Evolutionary conservation across 2,113 vertebrate species (phyloP).

Genomic region (Muntiacus reevesi): DNA sequence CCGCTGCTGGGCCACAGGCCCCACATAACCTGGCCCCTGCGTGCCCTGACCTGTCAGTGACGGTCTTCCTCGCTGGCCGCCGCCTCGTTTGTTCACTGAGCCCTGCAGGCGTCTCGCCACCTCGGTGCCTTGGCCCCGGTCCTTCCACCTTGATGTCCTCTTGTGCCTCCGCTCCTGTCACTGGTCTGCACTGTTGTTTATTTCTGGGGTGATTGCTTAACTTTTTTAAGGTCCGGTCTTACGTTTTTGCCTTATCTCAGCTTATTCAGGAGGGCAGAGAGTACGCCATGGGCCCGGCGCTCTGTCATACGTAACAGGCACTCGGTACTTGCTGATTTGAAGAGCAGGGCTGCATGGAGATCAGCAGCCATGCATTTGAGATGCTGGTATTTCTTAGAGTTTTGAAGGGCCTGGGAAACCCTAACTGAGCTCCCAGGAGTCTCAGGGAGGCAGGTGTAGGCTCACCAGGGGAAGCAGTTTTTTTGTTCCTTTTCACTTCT

Average conservation of each 20-base stretch:
- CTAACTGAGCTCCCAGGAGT: neutral
- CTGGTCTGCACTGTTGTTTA: neutral
- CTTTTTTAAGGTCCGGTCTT: neutral
- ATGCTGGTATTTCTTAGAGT: neutral
- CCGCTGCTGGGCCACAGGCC: too few relatives aligned
- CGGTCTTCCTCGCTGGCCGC: neutral
- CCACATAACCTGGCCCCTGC: neutral
- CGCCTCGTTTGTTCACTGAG: neutral
- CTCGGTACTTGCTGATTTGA: neutral
- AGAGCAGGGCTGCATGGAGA: neutral
- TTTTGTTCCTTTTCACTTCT: neutral
- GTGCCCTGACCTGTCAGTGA: rapidly evolving
- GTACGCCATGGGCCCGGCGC: neutral
- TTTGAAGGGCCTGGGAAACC: neutral
- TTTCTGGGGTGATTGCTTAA: neutral
- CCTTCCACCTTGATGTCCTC: neutral
- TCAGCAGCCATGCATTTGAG: neutral
- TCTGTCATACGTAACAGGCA: neutral
- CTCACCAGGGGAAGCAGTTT: rapidly evolving
- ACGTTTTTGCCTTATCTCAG: neutral
- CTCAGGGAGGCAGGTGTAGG: neutral
- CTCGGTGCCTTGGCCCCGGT: neutral
- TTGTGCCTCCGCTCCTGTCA: neutral
- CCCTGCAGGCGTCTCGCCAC: neutral
- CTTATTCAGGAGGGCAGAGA: neutral